Percentiles rank a stretch among this genome's conserved stretches.
Evolutionary conservation across 2,113 vertebrate species (phyloP).

Genomic region (Lethenteron camtschaticum): DNA sequence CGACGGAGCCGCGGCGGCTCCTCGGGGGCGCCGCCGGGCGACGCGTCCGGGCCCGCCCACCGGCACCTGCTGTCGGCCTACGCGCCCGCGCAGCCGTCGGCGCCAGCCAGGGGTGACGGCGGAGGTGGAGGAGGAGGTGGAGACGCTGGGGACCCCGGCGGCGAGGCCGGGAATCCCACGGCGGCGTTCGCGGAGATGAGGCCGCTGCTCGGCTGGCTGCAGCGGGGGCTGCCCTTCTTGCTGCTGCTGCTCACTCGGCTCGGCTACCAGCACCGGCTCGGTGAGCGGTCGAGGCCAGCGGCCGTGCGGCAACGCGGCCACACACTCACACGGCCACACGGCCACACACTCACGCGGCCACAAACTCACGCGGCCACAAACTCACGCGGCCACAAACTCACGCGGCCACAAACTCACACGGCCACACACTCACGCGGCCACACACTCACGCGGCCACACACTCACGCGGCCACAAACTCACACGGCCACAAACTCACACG

Average conservation of each 20-base stretch:
- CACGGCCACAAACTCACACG: too few relatives aligned
- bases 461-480: too few relatives aligned
- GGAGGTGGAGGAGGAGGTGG: constrained; percentile 39
- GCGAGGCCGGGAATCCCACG: constrained; percentile 46
- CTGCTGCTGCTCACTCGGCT: constrained; percentile 77
- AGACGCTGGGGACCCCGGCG: constrained; percentile 34
- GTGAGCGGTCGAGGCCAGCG: constrained; percentile 21
- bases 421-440: too few relatives aligned
- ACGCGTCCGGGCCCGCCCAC: background rate
- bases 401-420: too few relatives aligned
- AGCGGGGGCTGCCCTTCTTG: constrained; percentile 88
- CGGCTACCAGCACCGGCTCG: constrained; percentile 88
- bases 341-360: too few relatives aligned
- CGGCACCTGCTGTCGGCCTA: background rate
- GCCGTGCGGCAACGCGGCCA: too few relatives aligned
- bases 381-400: too few relatives aligned
- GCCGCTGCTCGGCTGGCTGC: constrained; percentile 65
- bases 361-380: too few relatives aligned
- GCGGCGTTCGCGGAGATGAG: constrained; percentile 72
- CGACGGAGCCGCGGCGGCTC: background rate
- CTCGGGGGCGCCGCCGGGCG: background rate
- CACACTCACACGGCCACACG: too few relatives aligned
- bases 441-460: too few relatives aligned
- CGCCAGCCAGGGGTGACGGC: constrained; percentile 22
- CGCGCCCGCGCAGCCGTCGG: background rate